These are phyloP conservation scores for Sialis lutaria DNA, from an alignment of 2,888 invertebrate genomes.

Conservation along the genomic window DNA sequence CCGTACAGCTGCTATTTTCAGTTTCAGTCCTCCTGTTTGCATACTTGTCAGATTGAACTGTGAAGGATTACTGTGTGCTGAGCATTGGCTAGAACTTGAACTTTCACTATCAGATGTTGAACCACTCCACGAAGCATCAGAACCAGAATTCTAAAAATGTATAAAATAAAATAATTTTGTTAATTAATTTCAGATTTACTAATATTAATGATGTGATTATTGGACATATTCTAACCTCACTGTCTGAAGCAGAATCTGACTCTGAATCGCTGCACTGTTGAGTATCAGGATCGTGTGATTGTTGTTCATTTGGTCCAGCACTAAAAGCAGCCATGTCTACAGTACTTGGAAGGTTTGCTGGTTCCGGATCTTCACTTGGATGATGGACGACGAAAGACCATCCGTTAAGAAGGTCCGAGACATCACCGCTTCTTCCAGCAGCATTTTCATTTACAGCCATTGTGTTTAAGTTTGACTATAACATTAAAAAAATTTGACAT, in stretches of 20 bases:
- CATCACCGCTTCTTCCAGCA: slow-evolving; percentile 14
- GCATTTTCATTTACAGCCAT: slow-evolving; percentile 25
- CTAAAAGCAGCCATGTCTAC: slow-evolving; percentile 49
- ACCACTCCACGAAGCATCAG: slow-evolving; percentile 25
- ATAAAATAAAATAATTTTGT: slow-evolving; percentile 5
- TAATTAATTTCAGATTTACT: neutral
- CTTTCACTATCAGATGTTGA: slow-evolving; percentile 25
- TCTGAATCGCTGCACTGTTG: slow-evolving; percentile 27
- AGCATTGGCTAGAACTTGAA: slow-evolving; percentile 23
- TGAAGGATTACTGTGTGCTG: slow-evolving; percentile 23
- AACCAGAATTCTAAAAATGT: slow-evolving; percentile 27
- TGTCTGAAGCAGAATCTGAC: slow-evolving; percentile 37
- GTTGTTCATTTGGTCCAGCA: slow-evolving; percentile 22
- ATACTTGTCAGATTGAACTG: slow-evolving; percentile 43
- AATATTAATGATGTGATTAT: neutral
- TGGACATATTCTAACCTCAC: slow-evolving; percentile 15
- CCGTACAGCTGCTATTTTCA: slow-evolving; percentile 41
- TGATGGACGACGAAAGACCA: slow-evolving; percentile 39
- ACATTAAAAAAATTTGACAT: too few relatives aligned
- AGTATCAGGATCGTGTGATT: slow-evolving; percentile 15
- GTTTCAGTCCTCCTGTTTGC: slow-evolving; percentile 38
- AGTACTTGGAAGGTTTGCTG: slow-evolving; percentile 42
- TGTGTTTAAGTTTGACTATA: neutral
- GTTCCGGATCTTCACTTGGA: slow-evolving; percentile 41
- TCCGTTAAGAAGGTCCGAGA: slow-evolving; percentile 25